Evolutionary conservation across 2,888 invertebrate species (phyloP).

Genomic region (Aporophyla nigra): DNA sequence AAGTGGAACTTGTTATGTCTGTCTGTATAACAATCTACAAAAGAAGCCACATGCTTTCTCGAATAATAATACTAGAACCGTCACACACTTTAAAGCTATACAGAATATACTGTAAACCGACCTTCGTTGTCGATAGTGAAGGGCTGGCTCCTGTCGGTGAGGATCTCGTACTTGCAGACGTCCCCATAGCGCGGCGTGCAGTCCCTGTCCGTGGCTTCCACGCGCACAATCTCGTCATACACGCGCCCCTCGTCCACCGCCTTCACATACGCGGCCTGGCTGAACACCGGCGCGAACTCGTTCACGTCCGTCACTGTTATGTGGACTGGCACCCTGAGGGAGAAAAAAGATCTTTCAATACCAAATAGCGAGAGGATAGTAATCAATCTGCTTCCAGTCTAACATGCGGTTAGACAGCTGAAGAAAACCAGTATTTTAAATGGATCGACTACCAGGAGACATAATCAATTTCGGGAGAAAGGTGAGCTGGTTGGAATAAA

Average conservation of each 20-base stretch:
- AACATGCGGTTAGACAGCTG: too few relatives aligned
- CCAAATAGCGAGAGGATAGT: not conserved
- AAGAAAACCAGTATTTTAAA: too few relatives aligned
- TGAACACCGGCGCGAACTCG: slow-evolving; percentile 98
- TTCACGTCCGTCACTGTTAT: slow-evolving; percentile 99
- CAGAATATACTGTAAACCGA: slow-evolving; percentile 68
- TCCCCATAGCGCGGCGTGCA: slow-evolving; percentile 98
- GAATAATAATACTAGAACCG: too few relatives aligned
- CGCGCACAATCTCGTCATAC: slow-evolving; percentile 97
- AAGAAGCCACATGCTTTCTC: too few relatives aligned
- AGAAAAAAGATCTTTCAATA: not conserved
- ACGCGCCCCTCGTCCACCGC: slow-evolving; percentile 97
- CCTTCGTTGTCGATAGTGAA: slow-evolving; percentile 98
- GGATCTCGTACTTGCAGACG: slow-evolving; percentile 99
- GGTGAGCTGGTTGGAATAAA: too few relatives aligned
- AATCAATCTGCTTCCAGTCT: too few relatives aligned
- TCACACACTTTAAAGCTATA: too few relatives aligned
- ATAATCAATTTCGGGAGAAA: too few relatives aligned
- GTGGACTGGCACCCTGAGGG: slow-evolving; percentile 96
- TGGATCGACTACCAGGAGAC: too few relatives aligned
- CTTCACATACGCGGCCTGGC: slow-evolving; percentile 97
- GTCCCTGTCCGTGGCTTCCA: slow-evolving; percentile 98
- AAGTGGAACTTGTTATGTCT: too few relatives aligned
- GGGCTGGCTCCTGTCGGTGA: slow-evolving; percentile 93
- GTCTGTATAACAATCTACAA: too few relatives aligned